These are phyloP conservation scores for Pseudonaja textilis DNA, from an alignment of 2,113 vertebrate genomes.

Conservation along the genomic window DNA sequence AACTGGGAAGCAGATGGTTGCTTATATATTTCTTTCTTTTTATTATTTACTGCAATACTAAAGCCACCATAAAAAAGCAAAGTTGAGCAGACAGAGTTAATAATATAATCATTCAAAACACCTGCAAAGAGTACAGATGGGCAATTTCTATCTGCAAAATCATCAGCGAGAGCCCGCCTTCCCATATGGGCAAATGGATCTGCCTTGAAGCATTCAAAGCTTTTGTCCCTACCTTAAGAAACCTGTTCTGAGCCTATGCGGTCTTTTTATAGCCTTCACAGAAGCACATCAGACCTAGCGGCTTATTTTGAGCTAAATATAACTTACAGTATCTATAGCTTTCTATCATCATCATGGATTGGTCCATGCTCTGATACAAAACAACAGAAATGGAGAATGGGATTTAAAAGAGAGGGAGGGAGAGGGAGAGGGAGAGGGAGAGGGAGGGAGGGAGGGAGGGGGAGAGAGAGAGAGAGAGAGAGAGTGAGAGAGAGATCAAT, in stretches of 20 bases:
- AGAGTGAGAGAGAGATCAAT: background rate
- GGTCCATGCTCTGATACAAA: constrained; percentile 47
- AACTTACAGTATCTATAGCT: constrained; percentile 60
- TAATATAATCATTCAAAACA: constrained; percentile 99
- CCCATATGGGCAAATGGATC: constrained; percentile 90
- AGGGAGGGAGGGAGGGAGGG: background rate
- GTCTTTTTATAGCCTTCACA: constrained; percentile 76
- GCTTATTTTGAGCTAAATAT: constrained; percentile 79
- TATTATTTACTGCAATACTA: constrained; percentile 80
- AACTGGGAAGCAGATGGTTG: constrained; percentile 86
- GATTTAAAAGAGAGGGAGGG: background rate
- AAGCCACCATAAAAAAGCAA: constrained; percentile 93
- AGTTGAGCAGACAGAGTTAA: constrained; percentile 97
- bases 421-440: background rate
- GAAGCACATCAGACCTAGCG: constrained; percentile 68
- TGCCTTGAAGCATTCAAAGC: constrained; percentile 75
- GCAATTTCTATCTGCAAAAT: constrained; percentile 89
- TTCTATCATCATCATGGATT: constrained; percentile 55
- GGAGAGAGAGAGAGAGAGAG: too few species aligned
- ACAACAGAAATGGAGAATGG: constrained; percentile 11
- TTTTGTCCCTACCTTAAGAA: constrained; percentile 83
- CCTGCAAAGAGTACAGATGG: constrained; percentile 97
- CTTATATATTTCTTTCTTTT: constrained; percentile 84
- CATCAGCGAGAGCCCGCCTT: constrained; percentile 86
- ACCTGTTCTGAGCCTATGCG: constrained; percentile 82